Conservation (phyloP, 2,888 invertebrate species). For the Abrostola triplasia region DNA sequence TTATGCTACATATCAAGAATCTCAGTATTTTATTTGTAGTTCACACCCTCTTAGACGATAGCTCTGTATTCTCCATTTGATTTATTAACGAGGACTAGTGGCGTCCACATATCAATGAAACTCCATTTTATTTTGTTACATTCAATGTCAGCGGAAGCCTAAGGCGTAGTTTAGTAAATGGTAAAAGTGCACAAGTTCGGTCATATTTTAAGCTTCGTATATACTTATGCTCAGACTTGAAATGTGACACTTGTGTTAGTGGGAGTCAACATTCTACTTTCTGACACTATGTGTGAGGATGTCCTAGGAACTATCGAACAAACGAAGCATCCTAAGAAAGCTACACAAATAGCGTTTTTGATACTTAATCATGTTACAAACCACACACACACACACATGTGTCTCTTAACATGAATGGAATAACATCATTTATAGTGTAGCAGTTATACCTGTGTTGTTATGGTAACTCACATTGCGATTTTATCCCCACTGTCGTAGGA, state of each 20-base stretch:
- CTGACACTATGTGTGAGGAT: slow-evolving; percentile 58
- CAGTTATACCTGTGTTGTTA: slow-evolving; percentile 1
- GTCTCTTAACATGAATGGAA: neutral
- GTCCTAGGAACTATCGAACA: slow-evolving; percentile 47
- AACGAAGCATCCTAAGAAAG: slow-evolving; percentile 56
- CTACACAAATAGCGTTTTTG: slow-evolving; percentile 14
- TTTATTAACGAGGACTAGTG: slow-evolving; percentile 42
- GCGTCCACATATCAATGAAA: slow-evolving; percentile 66
- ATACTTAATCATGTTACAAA: slow-evolving; percentile 15
- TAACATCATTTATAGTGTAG: slow-evolving; percentile 1
- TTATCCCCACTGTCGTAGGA: slow-evolving; percentile 47
- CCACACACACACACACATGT: neutral
- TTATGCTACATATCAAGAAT: slow-evolving; percentile 84
- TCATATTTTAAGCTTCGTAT: slow-evolving; percentile 68
- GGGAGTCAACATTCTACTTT: slow-evolving; percentile 61
- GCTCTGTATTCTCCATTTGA: slow-evolving; percentile 37
- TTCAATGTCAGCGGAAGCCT: slow-evolving; percentile 67
- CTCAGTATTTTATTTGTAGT: slow-evolving; percentile 71
- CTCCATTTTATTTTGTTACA: slow-evolving; percentile 46
- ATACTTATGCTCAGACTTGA: slow-evolving; percentile 62
- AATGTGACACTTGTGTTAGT: slow-evolving; percentile 70
- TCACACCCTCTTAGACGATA: slow-evolving; percentile 42
- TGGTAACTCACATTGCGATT: slow-evolving; percentile 32
- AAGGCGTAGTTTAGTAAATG: slow-evolving; percentile 65
- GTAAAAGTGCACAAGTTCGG: slow-evolving; percentile 63